Conservation (phyloP, 2,113 vertebrate species). For the Aleadryas rufinucha region DNA sequence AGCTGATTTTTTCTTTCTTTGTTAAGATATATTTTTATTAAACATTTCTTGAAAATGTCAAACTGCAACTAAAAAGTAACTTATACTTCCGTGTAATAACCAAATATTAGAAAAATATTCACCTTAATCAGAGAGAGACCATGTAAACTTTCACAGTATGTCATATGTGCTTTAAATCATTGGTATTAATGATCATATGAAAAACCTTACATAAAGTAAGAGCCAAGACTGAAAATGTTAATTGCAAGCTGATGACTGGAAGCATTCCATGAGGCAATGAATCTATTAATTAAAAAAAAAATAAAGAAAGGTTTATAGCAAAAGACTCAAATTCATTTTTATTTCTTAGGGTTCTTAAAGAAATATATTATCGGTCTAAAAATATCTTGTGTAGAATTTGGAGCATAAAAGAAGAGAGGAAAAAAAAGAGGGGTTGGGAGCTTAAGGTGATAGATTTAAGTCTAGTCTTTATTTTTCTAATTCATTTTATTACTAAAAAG, state of each 20-base stretch:
- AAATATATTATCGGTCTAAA: background rate
- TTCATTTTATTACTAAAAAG: background rate
- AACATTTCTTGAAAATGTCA: background rate
- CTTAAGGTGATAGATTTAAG: background rate
- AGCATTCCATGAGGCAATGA: background rate
- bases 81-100: background rate
- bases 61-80: background rate
- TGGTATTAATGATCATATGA: background rate
- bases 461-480: background rate
- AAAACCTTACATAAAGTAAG: background rate
- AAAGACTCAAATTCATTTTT: background rate
- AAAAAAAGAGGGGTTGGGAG: accelerated
- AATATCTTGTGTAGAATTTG: background rate
- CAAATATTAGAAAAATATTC: background rate
- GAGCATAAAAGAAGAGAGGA: accelerated
- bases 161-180: background rate
- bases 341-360: background rate
- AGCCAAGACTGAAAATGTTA: background rate
- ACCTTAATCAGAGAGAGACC: background rate
- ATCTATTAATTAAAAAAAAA: background rate
- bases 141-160: background rate
- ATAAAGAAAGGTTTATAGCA: background rate
- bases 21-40: background rate
- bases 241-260: background rate
- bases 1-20: background rate